phyloP scores from a whole-genome alignment of 2,113 vertebrate species.

The Mionectes macconnelli region DNA sequence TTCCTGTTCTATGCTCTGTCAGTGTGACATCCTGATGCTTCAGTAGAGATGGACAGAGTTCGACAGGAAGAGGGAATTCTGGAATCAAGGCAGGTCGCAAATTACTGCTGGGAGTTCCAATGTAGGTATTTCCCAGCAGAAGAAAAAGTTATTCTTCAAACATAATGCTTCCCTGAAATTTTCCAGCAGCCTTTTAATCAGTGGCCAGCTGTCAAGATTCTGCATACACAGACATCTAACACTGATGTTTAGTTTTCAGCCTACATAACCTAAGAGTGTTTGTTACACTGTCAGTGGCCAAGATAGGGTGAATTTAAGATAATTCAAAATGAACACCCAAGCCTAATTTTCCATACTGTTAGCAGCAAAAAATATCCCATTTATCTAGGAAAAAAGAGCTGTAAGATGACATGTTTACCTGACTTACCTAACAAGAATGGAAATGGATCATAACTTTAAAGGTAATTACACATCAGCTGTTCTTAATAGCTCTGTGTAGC shows the following conservation, averaged over 20 bases:
- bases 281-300: not conserved
- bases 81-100: conserved; percentile 43
- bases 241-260: conserved; percentile 12
- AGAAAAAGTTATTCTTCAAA: conserved; percentile 53
- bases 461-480: not conserved
- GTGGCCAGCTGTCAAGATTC: conserved; percentile 35
- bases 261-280: not conserved
- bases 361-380: not conserved
- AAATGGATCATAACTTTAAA: not conserved
- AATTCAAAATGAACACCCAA: not conserved
- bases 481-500: not conserved
- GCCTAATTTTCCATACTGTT: not conserved
- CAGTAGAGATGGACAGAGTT: not conserved
- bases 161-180: conserved; percentile 61
- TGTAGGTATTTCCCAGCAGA: conserved; percentile 43
- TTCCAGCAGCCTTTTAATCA: conserved; percentile 56
- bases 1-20: not conserved
- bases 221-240: conserved; percentile 9
- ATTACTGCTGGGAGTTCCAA: conserved; percentile 36
- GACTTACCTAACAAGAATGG: not conserved
- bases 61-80: conserved; percentile 42
- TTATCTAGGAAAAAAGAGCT: not conserved
- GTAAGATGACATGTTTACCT: not conserved
- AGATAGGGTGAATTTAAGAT: not conserved
- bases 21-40: not conserved